Percentiles rank a stretch among this genome's conserved stretches.
Conservation (phyloP, 2,113 vertebrate genomes). For the Ariopsis seemanni region DNA sequence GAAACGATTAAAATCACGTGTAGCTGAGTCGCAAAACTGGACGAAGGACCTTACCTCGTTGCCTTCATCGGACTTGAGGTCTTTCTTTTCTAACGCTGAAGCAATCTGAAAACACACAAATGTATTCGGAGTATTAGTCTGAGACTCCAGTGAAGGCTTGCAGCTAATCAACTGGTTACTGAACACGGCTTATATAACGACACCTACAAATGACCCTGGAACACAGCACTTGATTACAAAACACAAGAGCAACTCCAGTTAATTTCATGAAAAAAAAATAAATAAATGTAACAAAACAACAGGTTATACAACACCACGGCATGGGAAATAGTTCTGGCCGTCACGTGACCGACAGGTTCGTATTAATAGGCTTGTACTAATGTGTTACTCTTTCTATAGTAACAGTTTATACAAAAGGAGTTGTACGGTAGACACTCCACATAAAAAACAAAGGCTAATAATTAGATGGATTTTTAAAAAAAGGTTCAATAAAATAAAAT, state of each 20-base stretch:
- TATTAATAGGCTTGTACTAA: not conserved
- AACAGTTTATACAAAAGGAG: not conserved
- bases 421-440: not conserved
- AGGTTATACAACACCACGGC: not conserved
- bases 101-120: conserved; percentile 75
- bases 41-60: conserved; percentile 71
- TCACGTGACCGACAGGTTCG: not conserved
- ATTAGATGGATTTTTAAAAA: too few relatives aligned
- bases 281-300: not conserved
- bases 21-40: not conserved
- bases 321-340: not conserved
- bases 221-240: not conserved
- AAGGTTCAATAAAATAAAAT: too few relatives aligned
- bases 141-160: not conserved
- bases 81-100: conserved; percentile 75
- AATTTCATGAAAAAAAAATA: not conserved
- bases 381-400: not conserved
- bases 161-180: not conserved
- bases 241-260: not conserved
- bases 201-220: not conserved
- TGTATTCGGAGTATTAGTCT: not conserved
- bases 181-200: not conserved
- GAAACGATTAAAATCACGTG: not conserved
- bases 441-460: too few relatives aligned
- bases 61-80: conserved; percentile 70